Conservation (phyloP, 2,888 invertebrate species). For the Galerucella pusilla region DNA sequence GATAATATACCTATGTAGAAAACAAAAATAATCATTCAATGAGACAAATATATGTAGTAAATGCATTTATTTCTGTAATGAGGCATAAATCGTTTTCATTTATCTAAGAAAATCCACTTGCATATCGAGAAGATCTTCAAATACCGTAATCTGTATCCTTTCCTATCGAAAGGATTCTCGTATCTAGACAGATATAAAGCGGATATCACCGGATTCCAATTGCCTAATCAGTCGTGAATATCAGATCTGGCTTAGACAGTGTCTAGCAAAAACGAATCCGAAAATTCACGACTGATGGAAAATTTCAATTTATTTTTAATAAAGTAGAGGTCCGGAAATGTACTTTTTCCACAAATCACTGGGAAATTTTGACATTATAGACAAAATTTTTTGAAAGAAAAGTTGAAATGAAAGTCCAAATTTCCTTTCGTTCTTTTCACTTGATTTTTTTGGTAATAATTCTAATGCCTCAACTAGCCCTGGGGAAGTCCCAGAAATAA, state of each 20-base stretch:
- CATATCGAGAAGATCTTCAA: slow-evolving; percentile 12
- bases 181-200: slow-evolving; percentile 28
- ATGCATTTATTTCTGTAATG: neutral
- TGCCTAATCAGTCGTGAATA: slow-evolving; percentile 41
- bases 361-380: no score
- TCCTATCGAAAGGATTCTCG: slow-evolving; percentile 30
- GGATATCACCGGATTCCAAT: slow-evolving; percentile 35
- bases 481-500: no score
- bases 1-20: no score
- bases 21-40: no score
- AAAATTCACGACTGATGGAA: neutral
- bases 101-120: slow-evolving; percentile 3
- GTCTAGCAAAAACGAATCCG: neutral
- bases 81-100: neutral
- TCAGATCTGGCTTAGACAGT: slow-evolving; percentile 37
- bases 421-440: no score
- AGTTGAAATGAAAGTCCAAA: no score
- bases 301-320: neutral
- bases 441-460: no score
- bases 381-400: no score
- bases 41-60: neutral
- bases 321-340: neutral
- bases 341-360: no score
- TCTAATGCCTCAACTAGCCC: no score
- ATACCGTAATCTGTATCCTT: slow-evolving; percentile 30